Conservation (phyloP, 2,113 vertebrate species). For the Rutilus rutilus region DNA sequence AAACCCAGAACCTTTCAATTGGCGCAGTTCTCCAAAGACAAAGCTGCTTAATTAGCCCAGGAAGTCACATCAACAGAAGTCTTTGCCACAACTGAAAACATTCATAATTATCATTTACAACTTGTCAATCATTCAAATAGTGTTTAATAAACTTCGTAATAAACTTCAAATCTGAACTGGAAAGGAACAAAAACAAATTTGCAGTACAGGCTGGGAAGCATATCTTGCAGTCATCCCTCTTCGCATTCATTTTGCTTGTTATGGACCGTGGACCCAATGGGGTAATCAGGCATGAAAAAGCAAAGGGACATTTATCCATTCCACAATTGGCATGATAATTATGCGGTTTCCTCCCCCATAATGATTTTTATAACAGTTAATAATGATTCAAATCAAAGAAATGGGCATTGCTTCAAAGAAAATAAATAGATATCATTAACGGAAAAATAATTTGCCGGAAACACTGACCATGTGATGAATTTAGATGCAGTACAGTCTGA, state of each 20-base stretch:
- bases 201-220: slow-evolving; percentile 10
- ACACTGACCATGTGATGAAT: slow-evolving; percentile 2
- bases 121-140: slow-evolving; percentile 61
- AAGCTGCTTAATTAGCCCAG: slow-evolving; percentile 54
- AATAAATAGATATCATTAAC: slow-evolving; percentile 38
- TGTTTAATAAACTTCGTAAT: not conserved
- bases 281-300: slow-evolving; percentile 8
- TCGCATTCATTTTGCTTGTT: not conserved
- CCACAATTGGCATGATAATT: slow-evolving; percentile 51
- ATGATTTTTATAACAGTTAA: slow-evolving; percentile 37
- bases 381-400: slow-evolving; percentile 50
- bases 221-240: not conserved
- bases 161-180: not conserved
- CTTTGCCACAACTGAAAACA: slow-evolving; percentile 47
- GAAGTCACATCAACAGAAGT: slow-evolving; percentile 48
- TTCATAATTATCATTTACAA: slow-evolving; percentile 67
- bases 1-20: slow-evolving; percentile 1
- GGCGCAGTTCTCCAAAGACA: not conserved
- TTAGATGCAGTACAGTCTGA: slow-evolving; percentile 12
- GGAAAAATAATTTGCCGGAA: slow-evolving; percentile 26
- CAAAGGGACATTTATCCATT: slow-evolving; percentile 31
- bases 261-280: not conserved
- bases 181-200: not conserved
- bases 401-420: slow-evolving; percentile 35
- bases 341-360: slow-evolving; percentile 34